These are phyloP conservation scores for Hoplias malabaricus DNA, from an alignment of 2,113 vertebrate species.

Conservation along the genomic window DNA sequence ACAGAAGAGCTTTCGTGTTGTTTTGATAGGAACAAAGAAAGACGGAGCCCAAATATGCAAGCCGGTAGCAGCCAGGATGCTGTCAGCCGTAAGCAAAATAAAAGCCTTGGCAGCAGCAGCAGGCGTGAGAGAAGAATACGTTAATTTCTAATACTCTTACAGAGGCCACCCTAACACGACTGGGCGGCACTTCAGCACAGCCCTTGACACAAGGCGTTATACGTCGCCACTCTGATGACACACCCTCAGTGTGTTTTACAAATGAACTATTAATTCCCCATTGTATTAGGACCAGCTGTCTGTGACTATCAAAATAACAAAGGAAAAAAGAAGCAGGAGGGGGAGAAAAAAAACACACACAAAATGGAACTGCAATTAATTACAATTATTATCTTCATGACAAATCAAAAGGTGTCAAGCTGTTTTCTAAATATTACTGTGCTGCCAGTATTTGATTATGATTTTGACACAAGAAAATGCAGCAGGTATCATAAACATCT, in stretches of 20 bases:
- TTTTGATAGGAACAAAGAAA: conserved; percentile 89
- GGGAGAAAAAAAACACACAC: conserved; percentile 63
- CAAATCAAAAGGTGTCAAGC: conserved; percentile 93
- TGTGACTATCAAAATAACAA: conserved; percentile 79
- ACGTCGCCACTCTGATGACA: conserved; percentile 76
- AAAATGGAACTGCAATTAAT: conserved; percentile 88
- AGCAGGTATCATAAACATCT: conserved; percentile 90
- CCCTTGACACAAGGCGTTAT: conserved; percentile 74
- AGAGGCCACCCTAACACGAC: conserved; percentile 73
- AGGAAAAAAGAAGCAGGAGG: conserved; percentile 80
- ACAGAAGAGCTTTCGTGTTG: conserved; percentile 84
- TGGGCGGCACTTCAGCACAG: conserved; percentile 72
- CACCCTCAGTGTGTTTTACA: conserved; percentile 80
- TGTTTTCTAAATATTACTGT: conserved; percentile 95
- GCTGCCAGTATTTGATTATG: conserved; percentile 91
- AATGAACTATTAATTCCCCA: conserved; percentile 84
- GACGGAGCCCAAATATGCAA: conserved; percentile 81
- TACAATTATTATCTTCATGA: conserved; percentile 90
- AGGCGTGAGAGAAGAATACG: conserved; percentile 40
- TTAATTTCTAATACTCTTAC: conserved; percentile 73
- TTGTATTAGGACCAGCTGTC: conserved; percentile 89
- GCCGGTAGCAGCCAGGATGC: conserved; percentile 79
- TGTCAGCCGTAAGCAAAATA: conserved; percentile 86
- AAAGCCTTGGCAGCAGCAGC: conserved; percentile 66
- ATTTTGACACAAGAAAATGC: conserved; percentile 91